Conservation (phyloP, 2,888 invertebrate genomes). For the Pollenia griseotomentosa region DNA sequence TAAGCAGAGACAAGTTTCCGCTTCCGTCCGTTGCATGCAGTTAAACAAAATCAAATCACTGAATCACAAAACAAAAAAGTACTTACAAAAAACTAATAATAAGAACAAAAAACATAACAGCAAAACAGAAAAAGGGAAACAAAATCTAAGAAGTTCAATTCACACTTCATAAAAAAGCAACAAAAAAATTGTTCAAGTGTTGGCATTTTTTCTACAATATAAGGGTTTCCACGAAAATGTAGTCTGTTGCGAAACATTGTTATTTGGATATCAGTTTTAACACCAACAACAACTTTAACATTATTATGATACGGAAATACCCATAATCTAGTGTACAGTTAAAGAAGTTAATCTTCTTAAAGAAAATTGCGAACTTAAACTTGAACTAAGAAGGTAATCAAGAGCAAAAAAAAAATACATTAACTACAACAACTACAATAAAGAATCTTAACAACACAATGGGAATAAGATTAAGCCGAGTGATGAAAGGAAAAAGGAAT, state of each 20-base stretch:
- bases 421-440: slow-evolving; percentile 15
- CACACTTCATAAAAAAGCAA: slow-evolving; percentile 30
- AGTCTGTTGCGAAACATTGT: not conserved
- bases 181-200: not conserved
- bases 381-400: slow-evolving; percentile 71
- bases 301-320: slow-evolving; percentile 5
- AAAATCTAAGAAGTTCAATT: slow-evolving; percentile 57
- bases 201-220: not conserved
- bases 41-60: slow-evolving; percentile 64
- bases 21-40: slow-evolving; percentile 55
- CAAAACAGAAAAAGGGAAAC: slow-evolving; percentile 21
- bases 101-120: slow-evolving; percentile 25
- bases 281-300: not conserved
- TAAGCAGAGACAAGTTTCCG: slow-evolving; percentile 62
- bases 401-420: slow-evolving; percentile 41
- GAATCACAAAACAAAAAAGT: slow-evolving; percentile 27
- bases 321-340: not conserved
- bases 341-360: slow-evolving; percentile 60
- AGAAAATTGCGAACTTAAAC: slow-evolving; percentile 71
- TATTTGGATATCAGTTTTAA: not conserved
- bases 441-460: slow-evolving; percentile 55
- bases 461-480: slow-evolving; percentile 53
- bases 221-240: slow-evolving; percentile 9
- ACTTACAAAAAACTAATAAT: slow-evolving; percentile 31
- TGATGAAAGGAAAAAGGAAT: slow-evolving; percentile 49